Conservation (phyloP, 2,797 vertebrate genomes). For the Leptoclinus maculatus region DNA sequence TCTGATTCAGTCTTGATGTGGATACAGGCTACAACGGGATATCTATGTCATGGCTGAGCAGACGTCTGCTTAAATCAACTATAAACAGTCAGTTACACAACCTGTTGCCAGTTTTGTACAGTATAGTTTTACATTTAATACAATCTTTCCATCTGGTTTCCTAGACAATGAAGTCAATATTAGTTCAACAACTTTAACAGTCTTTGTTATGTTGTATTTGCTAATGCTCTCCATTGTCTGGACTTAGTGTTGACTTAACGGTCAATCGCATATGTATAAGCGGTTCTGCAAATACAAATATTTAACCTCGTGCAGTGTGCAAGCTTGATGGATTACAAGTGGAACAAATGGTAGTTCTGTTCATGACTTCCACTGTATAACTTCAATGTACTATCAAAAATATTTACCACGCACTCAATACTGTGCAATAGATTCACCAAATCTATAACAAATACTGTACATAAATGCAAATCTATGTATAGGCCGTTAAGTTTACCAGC, state of each 20-base stretch:
- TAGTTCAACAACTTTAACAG: not conserved
- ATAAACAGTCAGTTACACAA: not conserved
- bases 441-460: constrained; percentile 2
- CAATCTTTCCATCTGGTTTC: not conserved
- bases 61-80: not conserved
- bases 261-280: not conserved
- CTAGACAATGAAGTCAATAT: not conserved
- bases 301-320: not conserved
- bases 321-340: not conserved
- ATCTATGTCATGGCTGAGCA: not conserved
- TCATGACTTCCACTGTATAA: not conserved
- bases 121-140: not conserved
- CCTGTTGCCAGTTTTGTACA: not conserved
- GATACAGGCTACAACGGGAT: not conserved
- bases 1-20: not conserved
- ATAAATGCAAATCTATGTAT: constrained; percentile 41
- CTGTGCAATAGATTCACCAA: not conserved
- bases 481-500: constrained; percentile 48
- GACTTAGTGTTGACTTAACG: not conserved
- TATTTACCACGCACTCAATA: not conserved
- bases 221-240: not conserved
- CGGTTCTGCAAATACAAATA: not conserved
- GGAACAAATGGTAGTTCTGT: not conserved
- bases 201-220: not conserved
- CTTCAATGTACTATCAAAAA: not conserved